Evolutionary conservation across 2,888 invertebrate species (phyloP), one percentile per base, ranked within the genome.

Genomic region (Diarsia dahlii): DNA sequence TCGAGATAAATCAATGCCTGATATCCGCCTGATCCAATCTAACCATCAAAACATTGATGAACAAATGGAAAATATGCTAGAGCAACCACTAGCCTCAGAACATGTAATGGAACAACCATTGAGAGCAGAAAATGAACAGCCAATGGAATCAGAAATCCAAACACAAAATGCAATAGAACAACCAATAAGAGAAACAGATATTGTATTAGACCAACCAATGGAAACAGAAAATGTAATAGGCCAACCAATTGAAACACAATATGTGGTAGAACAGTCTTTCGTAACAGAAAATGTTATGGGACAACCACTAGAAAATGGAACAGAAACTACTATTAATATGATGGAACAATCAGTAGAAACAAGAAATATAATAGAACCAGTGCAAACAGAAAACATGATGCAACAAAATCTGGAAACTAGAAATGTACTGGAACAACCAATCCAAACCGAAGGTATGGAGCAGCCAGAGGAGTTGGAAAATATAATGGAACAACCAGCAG

Each of bases 1-100:
- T 64, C 75, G 56, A 71, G 72, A 54, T 80, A 78, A 81, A 71
- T 66, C 74, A 68, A 72, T 86, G 34, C 64, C 76, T 54, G 79
- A 72, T 58, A 68, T 77, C 28, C 28, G 28, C 28, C 28, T 28
- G 28, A 28, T 28, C 28, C 68, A 67, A 54, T 46, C 67, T 39
- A 77, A 78, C 71, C 48, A 71, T 56, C 71, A 77, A 63, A 66
- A 80, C 9, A 62, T 68, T 56, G 80, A 63, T 23, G 79, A 79
- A 64, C 62, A 54, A 54, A 75, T 81, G 70, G 70, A 72, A 67
- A 82, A 66, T 78, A 69, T 71, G 12, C 39, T 71, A 18, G 77
- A 77, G 56, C 77, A 71, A 71, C 54, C 75, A 48, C n/a, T 63
- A 54, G 54, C 50, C 9, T 63, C 58, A 68, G 81, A 76, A 67